Evolutionary conservation across 2,113 vertebrate species (phyloP), one percentile per base, ranked within the genome.

Genomic region (Esox niger): DNA sequence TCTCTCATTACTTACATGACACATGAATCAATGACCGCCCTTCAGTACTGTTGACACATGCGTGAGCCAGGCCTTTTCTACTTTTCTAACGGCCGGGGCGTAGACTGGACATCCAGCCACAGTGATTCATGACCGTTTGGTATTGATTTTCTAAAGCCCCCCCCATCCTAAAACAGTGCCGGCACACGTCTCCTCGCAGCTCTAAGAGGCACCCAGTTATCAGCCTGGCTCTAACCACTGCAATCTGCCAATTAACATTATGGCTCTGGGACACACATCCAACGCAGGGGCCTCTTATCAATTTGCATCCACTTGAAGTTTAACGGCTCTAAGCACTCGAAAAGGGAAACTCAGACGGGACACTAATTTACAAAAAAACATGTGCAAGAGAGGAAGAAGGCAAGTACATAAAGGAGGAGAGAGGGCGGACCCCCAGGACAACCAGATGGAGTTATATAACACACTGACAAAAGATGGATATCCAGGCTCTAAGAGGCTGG

Each of bases 381-480:
- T n/a, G n/a, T n/a, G n/a, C n/a, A n/a, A 25, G 33, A 10, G 35
- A 11, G 4, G 2, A 20, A 32, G 0, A n/a, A 54, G 30, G 17
- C 15, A 32, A 59, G 33, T 38, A 29, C 11, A 20, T n/a, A 43
- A 23, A 30, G 27, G 57, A 27, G 20, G 35, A 47, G 55, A 26
- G 25, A 23, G 25, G 25, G 55, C 23, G 13, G 23, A 43, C 15
- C 38, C 38, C 38, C 38, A 26, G 54, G 25, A 56, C 4, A 3
- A 26, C 54, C 26, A 62, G 64, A 57, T 29, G 65, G 32, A 67
- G 54, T 57, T 17, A 20, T 62, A 56, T 68, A 52, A 33, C 17
- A 25, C 33, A 68, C 57, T 23, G 13, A 73, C 21, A 54, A 54
- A 73, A 73, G 57, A 66, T 62, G 31, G 57, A 73, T 55, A 57